These are phyloP conservation scores for Lasius fuliginosus DNA, from an alignment of 2,888 invertebrate genomes.

Conservation along the genomic window DNA sequence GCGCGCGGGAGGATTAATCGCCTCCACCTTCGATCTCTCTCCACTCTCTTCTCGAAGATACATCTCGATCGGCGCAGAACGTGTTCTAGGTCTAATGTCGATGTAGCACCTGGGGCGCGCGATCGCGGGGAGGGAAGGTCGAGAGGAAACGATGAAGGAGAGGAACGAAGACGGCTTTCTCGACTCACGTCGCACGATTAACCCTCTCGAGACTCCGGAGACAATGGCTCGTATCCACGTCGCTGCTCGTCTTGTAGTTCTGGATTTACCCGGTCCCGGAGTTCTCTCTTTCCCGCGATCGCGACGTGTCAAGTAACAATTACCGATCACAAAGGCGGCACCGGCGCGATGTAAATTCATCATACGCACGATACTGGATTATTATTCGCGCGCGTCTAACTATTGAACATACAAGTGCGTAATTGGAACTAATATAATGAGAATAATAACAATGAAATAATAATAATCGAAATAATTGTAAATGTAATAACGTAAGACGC, in stretches of 20 bases:
- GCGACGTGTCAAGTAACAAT: conserved; percentile 16
- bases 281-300: conserved; percentile 57
- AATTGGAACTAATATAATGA: neutral
- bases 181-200: conserved; percentile 41
- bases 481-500: neutral
- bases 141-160: neutral
- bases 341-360: neutral
- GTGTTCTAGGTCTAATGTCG: conserved; percentile 73
- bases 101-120: conserved; percentile 56
- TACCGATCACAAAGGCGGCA: neutral
- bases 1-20: conserved; percentile 72
- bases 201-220: conserved; percentile 44
- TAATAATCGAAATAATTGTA: neutral
- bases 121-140: conserved; percentile 38
- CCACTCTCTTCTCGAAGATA: conserved; percentile 20
- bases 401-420: neutral
- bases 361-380: neutral
- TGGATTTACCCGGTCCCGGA: neutral
- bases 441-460: neutral
- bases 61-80: conserved; percentile 62
- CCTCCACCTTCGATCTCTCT: conserved; percentile 68
- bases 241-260: conserved; percentile 5
- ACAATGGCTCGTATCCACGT: conserved; percentile 39
- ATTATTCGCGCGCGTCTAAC: neutral
- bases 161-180: conserved; percentile 45